phyloP scores from a whole-genome alignment of 2,888 invertebrate genomes.

The Coelogynopora nodosa region DNA sequence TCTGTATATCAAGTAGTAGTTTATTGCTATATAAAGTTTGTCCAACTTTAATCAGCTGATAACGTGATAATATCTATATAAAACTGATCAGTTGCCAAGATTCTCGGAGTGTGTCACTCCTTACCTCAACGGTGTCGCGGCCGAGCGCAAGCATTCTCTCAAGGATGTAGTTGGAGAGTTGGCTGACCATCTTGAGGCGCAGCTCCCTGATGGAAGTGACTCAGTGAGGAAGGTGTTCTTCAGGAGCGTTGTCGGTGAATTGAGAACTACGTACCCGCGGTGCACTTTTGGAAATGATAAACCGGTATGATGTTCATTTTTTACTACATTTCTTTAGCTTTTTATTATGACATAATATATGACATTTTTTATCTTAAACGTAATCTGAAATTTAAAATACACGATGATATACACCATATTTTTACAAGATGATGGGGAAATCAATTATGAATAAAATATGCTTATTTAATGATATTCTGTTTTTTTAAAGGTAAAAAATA shows the following conservation, averaged over 20 bases:
- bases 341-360: too few species aligned
- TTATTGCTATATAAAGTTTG: too few species aligned
- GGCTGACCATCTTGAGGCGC: neutral
- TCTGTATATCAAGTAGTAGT: too few species aligned
- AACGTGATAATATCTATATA: too few species aligned
- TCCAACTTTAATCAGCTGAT: too few species aligned
- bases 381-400: too few species aligned
- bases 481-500: too few species aligned
- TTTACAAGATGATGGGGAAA: too few species aligned
- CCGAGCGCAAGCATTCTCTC: neutral
- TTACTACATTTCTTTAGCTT: neutral
- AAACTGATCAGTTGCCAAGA: neutral
- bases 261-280: neutral
- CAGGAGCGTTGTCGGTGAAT: neutral
- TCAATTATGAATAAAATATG: too few species aligned
- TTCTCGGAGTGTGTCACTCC: neutral
- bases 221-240: neutral
- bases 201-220: neutral
- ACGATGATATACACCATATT: too few species aligned
- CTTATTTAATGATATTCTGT: too few species aligned
- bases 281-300: neutral
- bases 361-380: too few species aligned
- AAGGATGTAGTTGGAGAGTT: neutral
- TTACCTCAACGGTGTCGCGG: neutral
- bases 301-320: neutral